These are phyloP conservation scores for Cairina moschata DNA, from an alignment of 2,113 vertebrate species.

Conservation along the genomic window DNA sequence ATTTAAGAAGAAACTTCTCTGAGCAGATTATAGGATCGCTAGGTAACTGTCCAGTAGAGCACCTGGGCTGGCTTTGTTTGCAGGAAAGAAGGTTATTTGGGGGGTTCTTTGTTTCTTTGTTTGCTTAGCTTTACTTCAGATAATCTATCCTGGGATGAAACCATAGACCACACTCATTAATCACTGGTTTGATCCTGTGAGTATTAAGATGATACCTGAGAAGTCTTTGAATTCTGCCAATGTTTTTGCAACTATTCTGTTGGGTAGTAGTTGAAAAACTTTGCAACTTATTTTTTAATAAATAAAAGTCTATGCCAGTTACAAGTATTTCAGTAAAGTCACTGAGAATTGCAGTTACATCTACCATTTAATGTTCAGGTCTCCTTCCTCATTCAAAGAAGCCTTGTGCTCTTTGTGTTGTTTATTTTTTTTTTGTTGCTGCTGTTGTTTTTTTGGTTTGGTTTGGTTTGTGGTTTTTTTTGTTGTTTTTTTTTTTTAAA, in stretches of 20 bases:
- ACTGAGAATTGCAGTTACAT: not conserved
- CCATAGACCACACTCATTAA: not conserved
- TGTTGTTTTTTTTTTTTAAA: no score
- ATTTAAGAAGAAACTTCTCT: not conserved
- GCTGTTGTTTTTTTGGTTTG: no score
- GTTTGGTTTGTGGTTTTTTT: no score
- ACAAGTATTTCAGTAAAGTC: not conserved
- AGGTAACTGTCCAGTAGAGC: not conserved
- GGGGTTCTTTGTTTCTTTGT: not conserved
- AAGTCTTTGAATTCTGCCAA: not conserved
- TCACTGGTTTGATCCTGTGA: not conserved
- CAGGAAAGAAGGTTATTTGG: not conserved
- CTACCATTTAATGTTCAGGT: not conserved
- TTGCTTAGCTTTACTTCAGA: not conserved
- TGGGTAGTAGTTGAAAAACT: not conserved
- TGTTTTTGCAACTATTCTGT: not conserved
- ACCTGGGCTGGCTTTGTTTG: not conserved
- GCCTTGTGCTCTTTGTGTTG: not conserved
- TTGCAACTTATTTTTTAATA: not conserved
- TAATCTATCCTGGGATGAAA: not conserved
- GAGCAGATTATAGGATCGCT: rapidly evolving
- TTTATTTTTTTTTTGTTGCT: no score
- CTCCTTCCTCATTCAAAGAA: not conserved
- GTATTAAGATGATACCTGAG: not conserved
- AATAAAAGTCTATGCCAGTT: not conserved